Evolutionary conservation across 2,888 invertebrate genomes (phyloP).

Genomic region (Sinodicranocentrus sp.): DNA sequence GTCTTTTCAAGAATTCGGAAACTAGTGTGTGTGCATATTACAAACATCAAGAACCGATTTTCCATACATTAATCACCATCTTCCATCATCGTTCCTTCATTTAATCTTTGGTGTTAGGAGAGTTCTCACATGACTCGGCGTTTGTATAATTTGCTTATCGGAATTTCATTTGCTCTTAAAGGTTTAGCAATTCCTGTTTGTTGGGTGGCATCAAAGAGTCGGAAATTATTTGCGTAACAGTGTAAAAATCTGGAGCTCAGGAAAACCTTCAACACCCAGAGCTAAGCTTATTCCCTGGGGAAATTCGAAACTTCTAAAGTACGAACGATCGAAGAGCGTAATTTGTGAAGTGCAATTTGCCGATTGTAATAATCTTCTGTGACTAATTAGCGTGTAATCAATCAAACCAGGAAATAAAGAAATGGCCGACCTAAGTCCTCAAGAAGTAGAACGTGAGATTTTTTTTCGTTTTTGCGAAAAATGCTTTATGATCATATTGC

Average conservation of each 20-base stretch:
- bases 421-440: conserved; percentile 50
- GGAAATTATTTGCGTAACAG: too few species aligned
- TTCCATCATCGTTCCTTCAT: conserved; percentile 40
- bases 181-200: too few species aligned
- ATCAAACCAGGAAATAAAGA: conserved; percentile 15
- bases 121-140: background rate
- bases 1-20: conserved; percentile 25
- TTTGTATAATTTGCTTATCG: too few species aligned
- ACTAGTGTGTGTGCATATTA: conserved; percentile 18
- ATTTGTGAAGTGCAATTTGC: too few species aligned
- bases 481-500: background rate
- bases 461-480: conserved; percentile 6
- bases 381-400: conserved; percentile 52
- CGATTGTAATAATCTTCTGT: conserved; percentile 2
- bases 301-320: too few species aligned
- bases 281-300: too few species aligned
- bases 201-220: too few species aligned
- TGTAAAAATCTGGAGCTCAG: too few species aligned
- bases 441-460: conserved; percentile 56
- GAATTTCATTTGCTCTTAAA: too few species aligned
- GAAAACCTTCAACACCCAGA: too few species aligned
- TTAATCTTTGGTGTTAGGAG: conserved; percentile 9
- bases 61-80: conserved; percentile 64
- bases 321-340: too few species aligned
- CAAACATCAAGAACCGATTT: conserved; percentile 50